Conservation (phyloP, 2,888 invertebrate genomes). For the Julus scanicus region DNA sequence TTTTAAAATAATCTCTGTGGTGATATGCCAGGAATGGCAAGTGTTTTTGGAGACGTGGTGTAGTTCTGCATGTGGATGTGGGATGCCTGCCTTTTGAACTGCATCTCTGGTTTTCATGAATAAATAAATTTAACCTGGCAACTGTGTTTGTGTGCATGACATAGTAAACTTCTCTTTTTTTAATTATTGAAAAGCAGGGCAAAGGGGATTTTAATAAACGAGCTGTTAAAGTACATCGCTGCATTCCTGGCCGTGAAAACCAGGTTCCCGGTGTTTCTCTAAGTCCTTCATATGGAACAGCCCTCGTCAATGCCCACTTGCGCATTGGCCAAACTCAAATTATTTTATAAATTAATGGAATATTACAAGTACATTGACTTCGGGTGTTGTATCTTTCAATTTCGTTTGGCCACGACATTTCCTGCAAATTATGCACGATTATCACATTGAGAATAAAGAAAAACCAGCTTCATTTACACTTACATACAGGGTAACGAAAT, state of each 20-base stretch:
- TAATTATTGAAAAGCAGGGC: neutral
- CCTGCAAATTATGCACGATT: conserved; percentile 40
- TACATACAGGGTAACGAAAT: conserved; percentile 36
- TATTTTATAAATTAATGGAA: conserved; percentile 32
- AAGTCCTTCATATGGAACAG: neutral
- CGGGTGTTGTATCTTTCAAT: neutral
- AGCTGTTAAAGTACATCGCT: conserved; percentile 32
- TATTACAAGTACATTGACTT: conserved; percentile 34
- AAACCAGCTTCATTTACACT: conserved; percentile 30
- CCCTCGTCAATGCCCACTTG: neutral
- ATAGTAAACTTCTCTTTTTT: neutral
- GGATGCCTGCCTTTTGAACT: neutral
- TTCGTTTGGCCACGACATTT: conserved; percentile 33
- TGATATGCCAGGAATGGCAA: neutral
- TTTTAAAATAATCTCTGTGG: neutral
- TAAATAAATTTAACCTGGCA: neutral
- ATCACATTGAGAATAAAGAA: conserved; percentile 17
- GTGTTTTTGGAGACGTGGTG: neutral
- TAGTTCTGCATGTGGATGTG: too few species aligned
- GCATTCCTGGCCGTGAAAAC: neutral
- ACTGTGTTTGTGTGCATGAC: neutral
- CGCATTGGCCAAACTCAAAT: conserved; percentile 2
- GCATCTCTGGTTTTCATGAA: neutral
- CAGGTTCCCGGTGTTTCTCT: neutral
- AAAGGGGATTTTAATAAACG: neutral